Percentiles rank a stretch among this genome's conserved stretches.
These are phyloP conservation scores for Speoplatyrhinus poulsoni DNA, from an alignment of 2,113 vertebrate genomes.

Conservation along the genomic window DNA sequence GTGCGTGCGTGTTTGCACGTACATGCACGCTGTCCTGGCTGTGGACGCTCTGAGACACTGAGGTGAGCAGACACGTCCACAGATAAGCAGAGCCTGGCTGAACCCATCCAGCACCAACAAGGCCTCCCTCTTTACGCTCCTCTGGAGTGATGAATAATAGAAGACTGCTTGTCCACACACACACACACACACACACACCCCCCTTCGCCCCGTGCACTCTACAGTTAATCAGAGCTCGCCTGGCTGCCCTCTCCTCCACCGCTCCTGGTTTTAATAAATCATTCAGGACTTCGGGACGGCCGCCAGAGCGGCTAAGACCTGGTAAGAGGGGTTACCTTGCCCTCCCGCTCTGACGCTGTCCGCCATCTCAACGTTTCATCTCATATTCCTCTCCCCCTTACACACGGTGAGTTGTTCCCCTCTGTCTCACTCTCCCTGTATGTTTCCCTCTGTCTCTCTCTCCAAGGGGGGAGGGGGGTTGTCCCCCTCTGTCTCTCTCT, in stretches of 20 bases:
- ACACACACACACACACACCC: too few relatives aligned
- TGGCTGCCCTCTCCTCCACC: slow-evolving; percentile 69
- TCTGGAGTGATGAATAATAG: slow-evolving; percentile 76
- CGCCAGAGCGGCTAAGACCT: slow-evolving; percentile 23
- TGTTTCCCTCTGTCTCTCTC: not conserved
- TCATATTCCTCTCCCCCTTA: too few relatives aligned
- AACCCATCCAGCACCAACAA: not conserved
- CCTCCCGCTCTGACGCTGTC: slow-evolving; percentile 26
- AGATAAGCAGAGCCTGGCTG: not conserved
- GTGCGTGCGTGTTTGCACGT: slow-evolving; percentile 9
- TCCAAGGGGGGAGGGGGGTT: too few relatives aligned
- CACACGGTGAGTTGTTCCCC: too few relatives aligned
- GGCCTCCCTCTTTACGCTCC: slow-evolving; percentile 29
- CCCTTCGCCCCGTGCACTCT: slow-evolving; percentile 53
- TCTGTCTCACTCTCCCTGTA: not conserved
- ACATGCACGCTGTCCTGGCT: slow-evolving; percentile 8
- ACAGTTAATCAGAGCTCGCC: slow-evolving; percentile 74
- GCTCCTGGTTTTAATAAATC: slow-evolving; percentile 75
- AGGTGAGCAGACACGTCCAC: slow-evolving; percentile 33
- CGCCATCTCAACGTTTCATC: slow-evolving; percentile 2
- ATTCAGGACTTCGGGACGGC: slow-evolving; percentile 69
- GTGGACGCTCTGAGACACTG: slow-evolving; percentile 20
- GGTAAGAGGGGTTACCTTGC: not conserved
- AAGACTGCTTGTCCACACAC: slow-evolving; percentile 69
- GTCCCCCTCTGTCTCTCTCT: not conserved